Percentiles rank a stretch among this genome's conserved stretches.
Evolutionary conservation across 1,140 invertebrate genomes (phyloP).

Genomic region (Calliopsis andreniformis): DNA sequence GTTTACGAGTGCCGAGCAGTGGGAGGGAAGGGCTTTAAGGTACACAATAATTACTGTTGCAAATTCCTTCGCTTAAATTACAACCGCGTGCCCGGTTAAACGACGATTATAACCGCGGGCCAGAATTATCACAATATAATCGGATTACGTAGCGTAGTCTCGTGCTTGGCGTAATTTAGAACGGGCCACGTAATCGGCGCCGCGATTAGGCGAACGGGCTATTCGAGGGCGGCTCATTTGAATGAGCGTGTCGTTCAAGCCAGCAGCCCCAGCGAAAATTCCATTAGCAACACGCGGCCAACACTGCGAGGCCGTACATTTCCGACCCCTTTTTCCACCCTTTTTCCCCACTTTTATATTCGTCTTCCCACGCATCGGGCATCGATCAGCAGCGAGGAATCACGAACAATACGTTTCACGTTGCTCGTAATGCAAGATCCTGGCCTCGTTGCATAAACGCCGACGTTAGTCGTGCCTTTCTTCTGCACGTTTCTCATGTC

Average conservation of each 20-base stretch:
- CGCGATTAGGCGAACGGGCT: slow-evolving; percentile 38
- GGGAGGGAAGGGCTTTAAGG: not conserved
- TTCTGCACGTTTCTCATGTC: not conserved
- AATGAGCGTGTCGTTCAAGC: slow-evolving; percentile 48
- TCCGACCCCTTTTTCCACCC: not conserved
- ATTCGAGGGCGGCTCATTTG: slow-evolving; percentile 46
- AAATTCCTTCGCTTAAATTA: slow-evolving; percentile 47
- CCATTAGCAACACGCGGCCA: slow-evolving; percentile 34
- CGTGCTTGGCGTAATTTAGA: slow-evolving; percentile 55
- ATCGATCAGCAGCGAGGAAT: slow-evolving; percentile 17
- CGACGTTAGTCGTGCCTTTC: not conserved
- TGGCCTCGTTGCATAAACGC: slow-evolving; percentile 25
- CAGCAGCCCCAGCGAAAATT: slow-evolving; percentile 46
- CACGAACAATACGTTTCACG: slow-evolving; percentile 4
- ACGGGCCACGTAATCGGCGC: slow-evolving; percentile 34
- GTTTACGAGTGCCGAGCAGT: not conserved
- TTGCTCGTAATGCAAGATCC: not conserved
- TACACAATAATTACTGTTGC: slow-evolving; percentile 41
- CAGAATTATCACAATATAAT: slow-evolving; percentile 50
- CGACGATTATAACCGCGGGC: slow-evolving; percentile 40
- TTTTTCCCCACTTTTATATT: not conserved
- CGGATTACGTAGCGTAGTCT: slow-evolving; percentile 41
- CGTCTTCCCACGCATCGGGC: slow-evolving; percentile 10
- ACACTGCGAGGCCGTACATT: slow-evolving; percentile 15
- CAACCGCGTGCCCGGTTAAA: slow-evolving; percentile 32